phyloP scores from a whole-genome alignment of 2,113 vertebrate genomes.

The Papio anubis region DNA sequence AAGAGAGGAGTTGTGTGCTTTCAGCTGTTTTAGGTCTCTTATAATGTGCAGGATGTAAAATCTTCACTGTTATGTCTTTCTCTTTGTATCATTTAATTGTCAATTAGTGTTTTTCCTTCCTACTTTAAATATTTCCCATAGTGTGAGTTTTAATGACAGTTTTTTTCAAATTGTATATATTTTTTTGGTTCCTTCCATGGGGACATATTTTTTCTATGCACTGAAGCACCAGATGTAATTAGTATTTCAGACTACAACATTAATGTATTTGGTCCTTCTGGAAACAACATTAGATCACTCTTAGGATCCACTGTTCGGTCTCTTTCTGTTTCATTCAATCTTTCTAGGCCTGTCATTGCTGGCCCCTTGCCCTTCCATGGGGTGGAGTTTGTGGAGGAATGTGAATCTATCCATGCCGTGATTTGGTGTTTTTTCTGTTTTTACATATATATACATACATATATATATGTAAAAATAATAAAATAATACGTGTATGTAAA shows the following conservation, averaged over 20 bases:
- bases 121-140: neutral
- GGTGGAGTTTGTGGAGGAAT: neutral
- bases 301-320: neutral
- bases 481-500: no score
- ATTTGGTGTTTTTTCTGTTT: neutral
- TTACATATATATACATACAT: neutral
- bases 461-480: no score
- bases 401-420: neutral
- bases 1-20: fast-evolving
- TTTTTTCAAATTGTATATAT: neutral
- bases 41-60: neutral
- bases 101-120: neutral
- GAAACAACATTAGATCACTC: neutral
- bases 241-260: neutral
- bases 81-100: neutral
- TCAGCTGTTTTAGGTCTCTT: neutral
- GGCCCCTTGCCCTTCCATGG: neutral
- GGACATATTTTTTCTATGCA: neutral
- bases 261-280: neutral
- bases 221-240: neutral
- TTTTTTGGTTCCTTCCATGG: neutral
- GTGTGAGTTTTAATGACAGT: neutral
- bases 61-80: neutral
- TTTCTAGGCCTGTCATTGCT: neutral
- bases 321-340: neutral